Conservation (phyloP, 2,888 invertebrate genomes). For the Resseliella maxima region DNA sequence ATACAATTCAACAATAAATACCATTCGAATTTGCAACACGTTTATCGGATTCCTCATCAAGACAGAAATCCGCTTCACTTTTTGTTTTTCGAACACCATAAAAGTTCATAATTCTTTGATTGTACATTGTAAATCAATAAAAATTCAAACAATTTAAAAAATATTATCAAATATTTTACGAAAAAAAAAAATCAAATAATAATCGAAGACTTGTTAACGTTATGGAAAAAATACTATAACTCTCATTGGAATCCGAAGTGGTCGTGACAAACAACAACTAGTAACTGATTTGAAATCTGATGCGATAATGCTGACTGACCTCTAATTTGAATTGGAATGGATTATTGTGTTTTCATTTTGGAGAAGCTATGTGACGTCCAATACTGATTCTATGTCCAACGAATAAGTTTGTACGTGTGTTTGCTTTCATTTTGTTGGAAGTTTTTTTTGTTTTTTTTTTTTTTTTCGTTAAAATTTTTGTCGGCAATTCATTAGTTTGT, state of each 20-base stretch:
- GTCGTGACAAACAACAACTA: background rate
- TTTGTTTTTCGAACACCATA: constrained; percentile 12
- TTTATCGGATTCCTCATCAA: background rate
- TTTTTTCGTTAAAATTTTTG: background rate
- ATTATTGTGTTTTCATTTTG: constrained; percentile 31
- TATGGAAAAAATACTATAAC: no score
- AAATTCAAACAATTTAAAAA: background rate
- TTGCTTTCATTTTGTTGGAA: background rate
- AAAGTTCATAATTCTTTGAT: constrained; percentile 22
- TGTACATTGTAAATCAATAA: background rate
- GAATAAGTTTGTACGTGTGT: constrained; percentile 16
- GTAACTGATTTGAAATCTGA: background rate
- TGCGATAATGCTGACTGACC: constrained; percentile 23
- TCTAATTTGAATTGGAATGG: constrained; percentile 16
- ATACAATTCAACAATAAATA: background rate
- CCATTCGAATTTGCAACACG: background rate
- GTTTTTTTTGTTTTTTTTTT: no score
- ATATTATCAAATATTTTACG: background rate
- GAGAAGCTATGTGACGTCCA: background rate
- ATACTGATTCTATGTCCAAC: background rate
- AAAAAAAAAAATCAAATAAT: no score
- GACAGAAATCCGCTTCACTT: background rate
- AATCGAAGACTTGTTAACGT: no score
- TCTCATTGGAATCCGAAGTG: background rate
- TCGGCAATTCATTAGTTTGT: background rate